phyloP scores from a whole-genome alignment of 2,113 vertebrate genomes.

The Zosterops japonicus region DNA sequence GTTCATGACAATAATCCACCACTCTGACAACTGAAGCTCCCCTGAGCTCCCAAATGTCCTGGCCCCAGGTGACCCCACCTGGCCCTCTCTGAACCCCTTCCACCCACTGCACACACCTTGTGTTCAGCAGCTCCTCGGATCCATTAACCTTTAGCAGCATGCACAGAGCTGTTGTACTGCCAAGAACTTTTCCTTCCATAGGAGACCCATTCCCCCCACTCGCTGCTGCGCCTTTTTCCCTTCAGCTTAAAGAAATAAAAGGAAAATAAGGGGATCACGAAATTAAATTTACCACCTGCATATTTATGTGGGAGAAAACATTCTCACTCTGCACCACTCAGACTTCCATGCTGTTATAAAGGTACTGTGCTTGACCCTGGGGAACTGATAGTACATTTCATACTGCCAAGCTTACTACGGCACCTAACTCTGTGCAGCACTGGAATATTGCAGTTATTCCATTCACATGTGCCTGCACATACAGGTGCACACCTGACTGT shows the following conservation, averaged over 20 bases:
- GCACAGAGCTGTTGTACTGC: neutral
- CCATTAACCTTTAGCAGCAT: neutral
- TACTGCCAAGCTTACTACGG: neutral
- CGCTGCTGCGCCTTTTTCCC: neutral
- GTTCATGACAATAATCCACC: neutral
- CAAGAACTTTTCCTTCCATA: neutral
- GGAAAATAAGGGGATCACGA: neutral
- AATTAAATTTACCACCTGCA: neutral
- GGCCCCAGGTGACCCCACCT: neutral
- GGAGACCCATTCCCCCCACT: accelerated
- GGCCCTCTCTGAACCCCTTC: neutral
- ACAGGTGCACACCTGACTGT: neutral
- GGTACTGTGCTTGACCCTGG: neutral
- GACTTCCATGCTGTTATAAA: neutral
- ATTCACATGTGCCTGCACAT: neutral
- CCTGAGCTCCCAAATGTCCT: neutral
- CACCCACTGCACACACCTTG: neutral
- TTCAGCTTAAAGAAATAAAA: neutral
- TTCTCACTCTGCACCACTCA: neutral
- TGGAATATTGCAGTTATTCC: neutral
- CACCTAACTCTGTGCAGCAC: neutral
- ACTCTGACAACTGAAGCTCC: neutral
- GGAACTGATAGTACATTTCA: neutral
- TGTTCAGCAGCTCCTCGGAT: neutral
- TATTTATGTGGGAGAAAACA: neutral